phyloP scores from a whole-genome alignment of 35 echinoderm and acorn worm species.

The Holothuria glaberrima region DNA sequence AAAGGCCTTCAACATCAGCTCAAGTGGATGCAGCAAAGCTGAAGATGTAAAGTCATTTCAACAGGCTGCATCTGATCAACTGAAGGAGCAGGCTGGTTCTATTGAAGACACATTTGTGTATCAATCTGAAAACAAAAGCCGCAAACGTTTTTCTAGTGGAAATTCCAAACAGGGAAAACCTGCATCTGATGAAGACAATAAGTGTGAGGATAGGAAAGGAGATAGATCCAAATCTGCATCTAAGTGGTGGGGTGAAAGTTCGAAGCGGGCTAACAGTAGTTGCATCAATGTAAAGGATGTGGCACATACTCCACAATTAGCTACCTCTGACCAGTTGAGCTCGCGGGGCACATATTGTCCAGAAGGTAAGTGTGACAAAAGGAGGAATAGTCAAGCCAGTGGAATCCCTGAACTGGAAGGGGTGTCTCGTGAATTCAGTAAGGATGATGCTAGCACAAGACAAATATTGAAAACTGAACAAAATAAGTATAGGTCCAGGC shows the following conservation, averaged over 20 bases:
- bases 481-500: no score
- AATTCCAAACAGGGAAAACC: background rate
- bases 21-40: background rate
- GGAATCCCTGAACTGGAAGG: no score
- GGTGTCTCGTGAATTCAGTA: no score
- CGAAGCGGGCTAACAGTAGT: no score
- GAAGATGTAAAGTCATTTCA: background rate
- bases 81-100: background rate
- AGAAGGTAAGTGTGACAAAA: background rate
- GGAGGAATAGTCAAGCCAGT: background rate
- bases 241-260: background rate
- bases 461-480: no score
- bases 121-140: background rate
- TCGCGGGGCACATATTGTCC: background rate
- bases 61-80: background rate
- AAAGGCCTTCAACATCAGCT: background rate
- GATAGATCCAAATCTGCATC: background rate
- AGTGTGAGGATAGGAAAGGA: background rate
- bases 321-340: background rate
- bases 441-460: no score
- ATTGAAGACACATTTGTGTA: background rate
- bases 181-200: background rate
- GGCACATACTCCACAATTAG: background rate
- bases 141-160: background rate
- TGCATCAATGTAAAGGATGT: no score